Percentiles rank a stretch among this genome's conserved stretches.
Evolutionary conservation across 1,140 invertebrate species (phyloP).

Genomic region (Orchesella cincta): DNA sequence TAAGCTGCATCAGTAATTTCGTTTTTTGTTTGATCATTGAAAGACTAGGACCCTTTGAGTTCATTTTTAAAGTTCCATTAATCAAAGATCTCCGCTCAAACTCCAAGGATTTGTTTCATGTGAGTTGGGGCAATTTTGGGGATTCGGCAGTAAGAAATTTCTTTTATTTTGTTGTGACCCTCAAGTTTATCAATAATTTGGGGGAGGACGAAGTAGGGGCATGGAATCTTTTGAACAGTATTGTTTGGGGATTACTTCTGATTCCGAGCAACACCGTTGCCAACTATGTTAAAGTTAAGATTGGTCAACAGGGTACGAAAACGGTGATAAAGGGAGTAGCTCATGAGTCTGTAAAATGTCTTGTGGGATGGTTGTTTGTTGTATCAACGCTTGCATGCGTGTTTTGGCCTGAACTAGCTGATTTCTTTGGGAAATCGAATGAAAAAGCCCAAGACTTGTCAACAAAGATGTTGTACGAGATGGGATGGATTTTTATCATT

Average conservation of each 20-base stretch:
- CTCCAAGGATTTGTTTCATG: conserved; percentile 31
- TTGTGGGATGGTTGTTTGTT: conserved; percentile 37
- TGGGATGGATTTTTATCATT: conserved; percentile 43
- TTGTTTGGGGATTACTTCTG: conserved; percentile 43
- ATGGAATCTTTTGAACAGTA: conserved; percentile 44
- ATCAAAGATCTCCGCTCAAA: conserved; percentile 1
- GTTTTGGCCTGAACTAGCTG: conserved; percentile 38
- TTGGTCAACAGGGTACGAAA: conserved; percentile 33
- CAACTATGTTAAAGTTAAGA: conserved; percentile 42
- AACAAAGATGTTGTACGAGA: conserved; percentile 32
- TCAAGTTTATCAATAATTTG: conserved; percentile 45
- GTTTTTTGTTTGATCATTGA: conserved; percentile 41
- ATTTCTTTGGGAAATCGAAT: conserved; percentile 39
- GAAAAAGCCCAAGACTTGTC: conserved; percentile 37
- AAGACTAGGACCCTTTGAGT: conserved; percentile 19
- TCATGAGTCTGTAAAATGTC: conserved; percentile 10
- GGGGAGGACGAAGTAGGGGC: conserved; percentile 38
- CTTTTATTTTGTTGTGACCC: conserved; percentile 47
- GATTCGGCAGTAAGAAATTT: conserved; percentile 45
- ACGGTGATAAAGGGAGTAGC: conserved; percentile 22
- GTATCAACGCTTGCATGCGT: neutral
- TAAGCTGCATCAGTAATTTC: conserved; percentile 31
- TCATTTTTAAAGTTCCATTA: conserved; percentile 33
- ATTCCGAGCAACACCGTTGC: conserved; percentile 37
- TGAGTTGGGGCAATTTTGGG: conserved; percentile 47